A percentile compares a stretch with the other conserved stretches of the same genome.
phyloP scores from a whole-genome alignment of 1,140 invertebrate species.

The Drosophila sp. region DNA sequence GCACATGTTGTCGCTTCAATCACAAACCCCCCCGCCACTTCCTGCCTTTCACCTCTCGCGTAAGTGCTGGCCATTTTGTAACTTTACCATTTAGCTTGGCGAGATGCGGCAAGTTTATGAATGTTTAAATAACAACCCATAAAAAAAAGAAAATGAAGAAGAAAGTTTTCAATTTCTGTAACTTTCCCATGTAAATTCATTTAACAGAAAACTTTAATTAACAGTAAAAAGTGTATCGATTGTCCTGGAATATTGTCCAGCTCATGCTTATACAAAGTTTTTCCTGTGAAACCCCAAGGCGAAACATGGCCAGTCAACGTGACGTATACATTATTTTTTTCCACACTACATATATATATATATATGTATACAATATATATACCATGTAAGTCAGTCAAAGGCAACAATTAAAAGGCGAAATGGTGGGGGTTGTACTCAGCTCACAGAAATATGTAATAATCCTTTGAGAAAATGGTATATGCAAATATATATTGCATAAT shows the following conservation, averaged over 20 bases:
- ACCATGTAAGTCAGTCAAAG: not conserved
- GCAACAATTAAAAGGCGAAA: not conserved
- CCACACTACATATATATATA: not conserved
- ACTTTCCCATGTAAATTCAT: slow-evolving; percentile 49
- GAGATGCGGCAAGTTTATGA: slow-evolving; percentile 23
- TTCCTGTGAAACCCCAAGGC: not conserved
- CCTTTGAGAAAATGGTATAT: no score
- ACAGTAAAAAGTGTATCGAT: slow-evolving; percentile 18
- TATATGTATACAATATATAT: not conserved
- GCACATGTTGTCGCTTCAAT: slow-evolving; percentile 25
- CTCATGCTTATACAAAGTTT: slow-evolving; percentile 23
- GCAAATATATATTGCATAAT: no score
- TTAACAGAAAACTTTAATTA: slow-evolving; percentile 51
- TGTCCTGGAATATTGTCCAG: slow-evolving; percentile 17
- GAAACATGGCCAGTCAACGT: slow-evolving; percentile 3
- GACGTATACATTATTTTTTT: slow-evolving; percentile 6
- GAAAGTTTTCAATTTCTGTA: slow-evolving; percentile 35
- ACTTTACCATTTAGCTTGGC: slow-evolving; percentile 37
- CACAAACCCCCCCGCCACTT: no score
- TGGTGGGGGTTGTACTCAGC: no score
- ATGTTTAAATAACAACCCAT: slow-evolving; percentile 43
- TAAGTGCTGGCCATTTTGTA: slow-evolving; percentile 27
- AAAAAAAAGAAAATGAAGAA: not conserved
- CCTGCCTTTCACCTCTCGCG: not conserved
- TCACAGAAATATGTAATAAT: no score